Conservation (phyloP, 2,888 invertebrate genomes). For the Troides aeacus region DNA sequence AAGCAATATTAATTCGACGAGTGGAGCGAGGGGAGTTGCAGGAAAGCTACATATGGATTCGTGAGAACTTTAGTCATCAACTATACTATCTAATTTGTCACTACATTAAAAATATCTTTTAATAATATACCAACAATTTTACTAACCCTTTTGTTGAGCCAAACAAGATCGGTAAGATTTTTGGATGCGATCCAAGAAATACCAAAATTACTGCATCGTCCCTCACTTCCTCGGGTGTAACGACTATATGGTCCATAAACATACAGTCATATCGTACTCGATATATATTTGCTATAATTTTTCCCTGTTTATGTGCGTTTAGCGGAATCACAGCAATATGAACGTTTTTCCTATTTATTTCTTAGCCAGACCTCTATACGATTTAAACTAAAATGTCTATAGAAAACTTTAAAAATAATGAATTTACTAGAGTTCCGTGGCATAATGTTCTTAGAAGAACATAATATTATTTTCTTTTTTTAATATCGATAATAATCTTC, state of each 20-base stretch:
- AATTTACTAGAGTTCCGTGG: no score
- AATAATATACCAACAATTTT: background rate
- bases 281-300: background rate
- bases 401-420: no score
- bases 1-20: no score
- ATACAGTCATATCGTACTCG: conserved; percentile 3
- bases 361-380: background rate
- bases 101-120: no score
- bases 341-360: background rate
- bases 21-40: no score
- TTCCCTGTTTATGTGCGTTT: conserved; percentile 1
- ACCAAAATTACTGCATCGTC: conserved; percentile 43
- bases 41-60: no score
- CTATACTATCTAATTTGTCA: no score
- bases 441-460: no score
- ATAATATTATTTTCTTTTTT: no score
- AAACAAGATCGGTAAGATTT: background rate
- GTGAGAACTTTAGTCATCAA: no score
- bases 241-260: conserved; percentile 28
- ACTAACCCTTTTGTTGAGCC: background rate
- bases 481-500: no score
- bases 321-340: background rate
- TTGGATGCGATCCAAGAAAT: conserved; percentile 41
- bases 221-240: conserved; percentile 37
- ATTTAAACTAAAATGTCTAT: no score